A percentile compares a stretch with the other conserved stretches of the same genome.
Conservation (phyloP, 1,140 invertebrate genomes). For the Ganaspis sp. region DNA sequence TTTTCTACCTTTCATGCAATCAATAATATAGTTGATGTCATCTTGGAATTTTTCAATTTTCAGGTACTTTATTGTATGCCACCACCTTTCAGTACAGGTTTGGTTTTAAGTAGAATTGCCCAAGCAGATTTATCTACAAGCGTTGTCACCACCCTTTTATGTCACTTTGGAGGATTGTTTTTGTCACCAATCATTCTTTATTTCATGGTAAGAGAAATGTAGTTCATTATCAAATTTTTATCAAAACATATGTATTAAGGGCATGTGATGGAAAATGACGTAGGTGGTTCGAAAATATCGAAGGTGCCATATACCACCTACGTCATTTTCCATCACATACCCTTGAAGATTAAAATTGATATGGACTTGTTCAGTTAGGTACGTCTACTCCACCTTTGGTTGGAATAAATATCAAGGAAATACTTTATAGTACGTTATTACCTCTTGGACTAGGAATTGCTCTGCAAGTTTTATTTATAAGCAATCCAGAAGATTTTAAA, state of each 20-base stretch:
- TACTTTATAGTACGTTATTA: conserved; percentile 68
- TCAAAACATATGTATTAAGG: no score
- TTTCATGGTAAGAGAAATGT: conserved; percentile 64
- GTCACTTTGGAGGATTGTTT: conserved; percentile 69
- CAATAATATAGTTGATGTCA: not conserved
- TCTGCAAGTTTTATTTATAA: conserved; percentile 51
- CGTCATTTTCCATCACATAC: no score
- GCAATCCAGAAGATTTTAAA: conserved; percentile 47
- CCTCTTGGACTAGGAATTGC: conserved; percentile 66
- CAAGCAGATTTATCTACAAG: conserved; percentile 70
- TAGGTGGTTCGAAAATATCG: no score
- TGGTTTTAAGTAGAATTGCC: conserved; percentile 67
- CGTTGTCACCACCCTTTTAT: conserved; percentile 67
- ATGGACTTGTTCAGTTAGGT: conserved; percentile 57
- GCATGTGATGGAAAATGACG: no score
- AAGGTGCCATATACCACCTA: no score
- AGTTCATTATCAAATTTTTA: no score
- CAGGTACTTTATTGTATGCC: conserved; percentile 74
- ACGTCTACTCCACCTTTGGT: conserved; percentile 65
- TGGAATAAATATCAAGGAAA: conserved; percentile 69
- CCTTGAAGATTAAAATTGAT: not conserved
- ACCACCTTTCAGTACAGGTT: conserved; percentile 70
- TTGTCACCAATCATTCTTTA: conserved; percentile 70
- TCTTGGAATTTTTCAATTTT: conserved; percentile 45
- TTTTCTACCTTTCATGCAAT: no score